These are phyloP conservation scores for Eurytoma adleriae DNA, from an alignment of 2,888 invertebrate genomes.

Conservation along the genomic window DNA sequence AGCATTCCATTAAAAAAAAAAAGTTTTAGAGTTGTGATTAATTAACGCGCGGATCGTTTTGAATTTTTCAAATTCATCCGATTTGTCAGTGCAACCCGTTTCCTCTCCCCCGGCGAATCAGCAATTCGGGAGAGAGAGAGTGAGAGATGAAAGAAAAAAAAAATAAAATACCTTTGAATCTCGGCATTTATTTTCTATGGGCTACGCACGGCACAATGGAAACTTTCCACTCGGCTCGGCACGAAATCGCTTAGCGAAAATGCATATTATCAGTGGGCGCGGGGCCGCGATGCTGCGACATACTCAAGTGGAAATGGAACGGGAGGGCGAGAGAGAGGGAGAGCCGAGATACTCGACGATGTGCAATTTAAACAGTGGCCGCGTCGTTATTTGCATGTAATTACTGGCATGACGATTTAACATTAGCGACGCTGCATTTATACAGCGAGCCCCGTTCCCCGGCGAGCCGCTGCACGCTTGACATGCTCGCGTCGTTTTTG, in stretches of 20 bases:
- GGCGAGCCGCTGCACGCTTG: background rate
- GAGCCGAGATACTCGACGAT: conserved; percentile 50
- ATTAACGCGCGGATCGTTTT: no score
- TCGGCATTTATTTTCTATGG: no score
- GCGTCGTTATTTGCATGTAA: conserved; percentile 68
- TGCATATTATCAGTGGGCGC: conserved; percentile 24
- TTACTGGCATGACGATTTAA: conserved; percentile 68
- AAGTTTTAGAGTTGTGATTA: no score
- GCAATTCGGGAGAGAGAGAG: no score
- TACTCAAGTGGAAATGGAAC: conserved; percentile 23
- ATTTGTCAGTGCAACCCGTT: no score
- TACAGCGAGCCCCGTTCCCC: conserved; percentile 11
- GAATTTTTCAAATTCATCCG: no score
- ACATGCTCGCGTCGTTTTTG: conserved; percentile 62
- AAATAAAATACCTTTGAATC: no score
- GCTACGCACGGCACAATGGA: background rate
- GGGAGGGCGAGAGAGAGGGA: conserved; percentile 30
- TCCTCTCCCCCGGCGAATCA: no score
- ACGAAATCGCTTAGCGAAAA: conserved; percentile 11
- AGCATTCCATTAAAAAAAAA: no score
- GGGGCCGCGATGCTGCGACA: background rate
- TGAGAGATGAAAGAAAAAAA: no score
- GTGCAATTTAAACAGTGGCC: conserved; percentile 66
- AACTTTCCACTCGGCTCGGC: conserved; percentile 13
- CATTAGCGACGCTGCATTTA: conserved; percentile 63